Evolutionary conservation across 2,888 invertebrate species (phyloP).

Genomic region (Bimastos eiseni): DNA sequence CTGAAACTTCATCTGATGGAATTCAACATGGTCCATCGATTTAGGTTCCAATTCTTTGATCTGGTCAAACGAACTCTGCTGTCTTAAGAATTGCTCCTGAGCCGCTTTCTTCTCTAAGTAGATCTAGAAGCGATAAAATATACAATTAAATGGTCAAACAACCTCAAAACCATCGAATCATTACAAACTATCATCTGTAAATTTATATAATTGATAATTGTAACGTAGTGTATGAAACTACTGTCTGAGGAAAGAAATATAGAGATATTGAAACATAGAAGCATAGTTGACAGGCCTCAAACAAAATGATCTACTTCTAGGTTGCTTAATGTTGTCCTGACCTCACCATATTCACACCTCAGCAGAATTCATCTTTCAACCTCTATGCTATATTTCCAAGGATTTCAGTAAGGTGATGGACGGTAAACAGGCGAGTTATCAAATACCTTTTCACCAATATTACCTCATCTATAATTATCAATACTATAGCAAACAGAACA

Average conservation of each 20-base stretch:
- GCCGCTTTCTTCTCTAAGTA: slow-evolving; percentile 10
- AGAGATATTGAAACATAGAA: no score
- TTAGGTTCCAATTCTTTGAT: neutral
- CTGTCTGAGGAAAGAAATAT: no score
- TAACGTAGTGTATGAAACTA: neutral
- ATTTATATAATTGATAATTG: neutral
- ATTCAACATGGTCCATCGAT: neutral
- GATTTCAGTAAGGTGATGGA: no score
- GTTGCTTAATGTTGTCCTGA: neutral
- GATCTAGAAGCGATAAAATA: neutral
- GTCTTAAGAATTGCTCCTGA: neutral
- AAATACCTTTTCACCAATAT: no score
- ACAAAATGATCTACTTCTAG: neutral
- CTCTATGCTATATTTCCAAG: no score
- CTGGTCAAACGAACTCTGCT: neutral
- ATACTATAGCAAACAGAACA: no score
- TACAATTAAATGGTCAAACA: neutral
- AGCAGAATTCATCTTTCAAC: no score
- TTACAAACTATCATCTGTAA: neutral
- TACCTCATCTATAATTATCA: no score
- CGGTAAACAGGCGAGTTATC: no score
- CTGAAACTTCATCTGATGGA: neutral
- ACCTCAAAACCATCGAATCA: neutral
- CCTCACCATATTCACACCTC: no score
- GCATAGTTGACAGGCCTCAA: neutral